These are phyloP conservation scores for Anthophora plumipes DNA, from an alignment of 2,888 invertebrate species.

Conservation along the genomic window DNA sequence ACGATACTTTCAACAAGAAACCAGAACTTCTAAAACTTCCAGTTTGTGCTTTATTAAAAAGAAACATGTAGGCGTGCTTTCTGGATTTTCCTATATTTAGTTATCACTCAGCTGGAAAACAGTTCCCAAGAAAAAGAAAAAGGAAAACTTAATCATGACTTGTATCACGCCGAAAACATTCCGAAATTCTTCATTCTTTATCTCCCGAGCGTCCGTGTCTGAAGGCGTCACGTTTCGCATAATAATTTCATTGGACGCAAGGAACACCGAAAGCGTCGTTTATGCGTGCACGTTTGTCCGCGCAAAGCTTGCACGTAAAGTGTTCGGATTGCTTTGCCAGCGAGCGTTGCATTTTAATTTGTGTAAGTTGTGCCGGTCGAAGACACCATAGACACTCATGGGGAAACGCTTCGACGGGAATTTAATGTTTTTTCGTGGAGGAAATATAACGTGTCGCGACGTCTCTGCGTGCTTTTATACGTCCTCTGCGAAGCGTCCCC, in stretches of 20 bases:
- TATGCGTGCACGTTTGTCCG: slow-evolving; percentile 4
- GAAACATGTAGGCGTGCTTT: no score
- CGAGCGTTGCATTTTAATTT: slow-evolving; percentile 51
- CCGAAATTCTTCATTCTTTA: not conserved
- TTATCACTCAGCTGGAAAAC: no score
- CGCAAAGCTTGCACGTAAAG: slow-evolving; percentile 13
- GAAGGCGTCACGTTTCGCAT: not conserved
- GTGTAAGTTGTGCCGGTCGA: slow-evolving; percentile 21
- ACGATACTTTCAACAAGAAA: no score
- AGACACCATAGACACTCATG: slow-evolving; percentile 5
- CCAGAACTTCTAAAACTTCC: no score
- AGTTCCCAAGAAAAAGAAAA: no score
- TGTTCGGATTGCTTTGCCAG: slow-evolving; percentile 11
- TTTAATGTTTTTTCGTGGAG: slow-evolving; percentile 28
- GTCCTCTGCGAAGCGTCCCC: not conserved
- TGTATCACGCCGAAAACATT: not conserved
- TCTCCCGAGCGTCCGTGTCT: not conserved
- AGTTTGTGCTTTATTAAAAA: no score
- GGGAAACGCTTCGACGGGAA: slow-evolving; percentile 25
- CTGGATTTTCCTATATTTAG: no score
- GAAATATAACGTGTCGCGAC: not conserved
- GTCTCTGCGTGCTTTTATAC: not conserved
- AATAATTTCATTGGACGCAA: slow-evolving; percentile 40
- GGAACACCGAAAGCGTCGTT: slow-evolving; percentile 12
- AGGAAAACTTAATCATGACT: no score